Conservation (phyloP, 2,797 vertebrate species). For the Platyrinchus mystaceus region DNA sequence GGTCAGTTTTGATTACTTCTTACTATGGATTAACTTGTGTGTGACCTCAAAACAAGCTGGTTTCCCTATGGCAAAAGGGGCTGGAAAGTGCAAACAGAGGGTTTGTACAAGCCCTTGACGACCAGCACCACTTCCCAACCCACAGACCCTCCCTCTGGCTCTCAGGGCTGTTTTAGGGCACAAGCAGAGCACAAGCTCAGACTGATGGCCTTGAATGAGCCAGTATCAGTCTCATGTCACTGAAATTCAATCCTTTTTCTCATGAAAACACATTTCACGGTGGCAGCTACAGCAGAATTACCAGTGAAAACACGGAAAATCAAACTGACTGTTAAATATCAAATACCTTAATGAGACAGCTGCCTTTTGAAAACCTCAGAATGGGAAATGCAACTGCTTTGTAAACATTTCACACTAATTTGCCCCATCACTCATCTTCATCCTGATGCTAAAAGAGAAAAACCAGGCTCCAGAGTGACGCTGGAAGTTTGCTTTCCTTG, state of each 20-base stretch:
- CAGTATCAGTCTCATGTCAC: background rate
- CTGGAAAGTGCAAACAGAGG: rapidly evolving
- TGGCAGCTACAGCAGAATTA: background rate
- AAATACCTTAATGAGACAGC: background rate
- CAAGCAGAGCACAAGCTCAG: background rate
- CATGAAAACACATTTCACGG: background rate
- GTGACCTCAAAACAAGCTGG: background rate
- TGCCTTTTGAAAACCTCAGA: background rate
- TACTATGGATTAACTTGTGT: rapidly evolving
- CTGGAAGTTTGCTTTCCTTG: background rate
- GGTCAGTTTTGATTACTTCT: background rate
- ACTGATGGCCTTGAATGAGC: background rate
- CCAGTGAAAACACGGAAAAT: background rate
- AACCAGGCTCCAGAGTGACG: background rate
- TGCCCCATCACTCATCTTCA: background rate
- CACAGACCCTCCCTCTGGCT: background rate
- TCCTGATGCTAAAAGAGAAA: background rate
- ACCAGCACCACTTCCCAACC: background rate
- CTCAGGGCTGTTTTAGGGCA: background rate
- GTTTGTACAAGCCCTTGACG: background rate
- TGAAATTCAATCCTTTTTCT: background rate
- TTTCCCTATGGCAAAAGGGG: rapidly evolving
- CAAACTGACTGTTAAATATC: background rate
- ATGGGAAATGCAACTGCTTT: background rate
- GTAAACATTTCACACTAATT: background rate